A percentile compares a stretch with the other conserved stretches of the same genome.
phyloP scores from a whole-genome alignment of 2,113 vertebrate genomes.

The Muntiacus reevesi region DNA sequence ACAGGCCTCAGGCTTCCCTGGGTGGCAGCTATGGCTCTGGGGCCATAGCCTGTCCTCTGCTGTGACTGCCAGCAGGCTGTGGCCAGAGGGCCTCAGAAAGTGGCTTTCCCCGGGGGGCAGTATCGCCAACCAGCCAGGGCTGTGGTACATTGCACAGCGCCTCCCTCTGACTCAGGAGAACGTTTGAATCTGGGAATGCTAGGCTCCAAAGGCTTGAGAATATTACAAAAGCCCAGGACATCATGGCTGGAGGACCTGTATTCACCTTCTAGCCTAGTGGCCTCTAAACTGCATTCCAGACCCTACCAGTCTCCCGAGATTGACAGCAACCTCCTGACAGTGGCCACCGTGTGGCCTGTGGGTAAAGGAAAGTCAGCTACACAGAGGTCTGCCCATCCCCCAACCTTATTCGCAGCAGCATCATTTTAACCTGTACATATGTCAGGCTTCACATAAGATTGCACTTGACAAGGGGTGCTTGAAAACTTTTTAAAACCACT shows the following conservation, averaged over 20 bases:
- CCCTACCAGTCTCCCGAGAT: not conserved
- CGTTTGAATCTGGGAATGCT: not conserved
- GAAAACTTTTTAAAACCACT: not conserved
- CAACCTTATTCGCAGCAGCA: not conserved
- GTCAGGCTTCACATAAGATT: not conserved
- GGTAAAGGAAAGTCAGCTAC: not conserved
- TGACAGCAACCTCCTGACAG: not conserved
- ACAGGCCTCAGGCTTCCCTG: not conserved
- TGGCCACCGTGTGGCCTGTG: not conserved
- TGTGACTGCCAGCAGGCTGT: not conserved
- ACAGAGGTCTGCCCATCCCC: not conserved
- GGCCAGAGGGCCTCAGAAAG: not conserved
- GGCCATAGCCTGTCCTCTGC: not conserved
- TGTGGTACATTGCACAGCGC: not conserved
- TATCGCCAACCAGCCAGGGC: not conserved
- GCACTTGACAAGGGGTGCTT: not conserved
- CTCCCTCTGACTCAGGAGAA: not conserved
- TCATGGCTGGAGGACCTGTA: not conserved
- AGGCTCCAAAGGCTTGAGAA: not conserved
- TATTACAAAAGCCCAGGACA: not conserved
- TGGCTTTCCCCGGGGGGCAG: not conserved
- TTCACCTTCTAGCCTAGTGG: not conserved
- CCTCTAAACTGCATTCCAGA: not conserved
- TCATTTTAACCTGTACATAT: not conserved
- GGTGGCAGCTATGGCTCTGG: not conserved